Evolutionary conservation across 2,888 invertebrate species (phyloP).

Genomic region (Chymomyza fuscimana): DNA sequence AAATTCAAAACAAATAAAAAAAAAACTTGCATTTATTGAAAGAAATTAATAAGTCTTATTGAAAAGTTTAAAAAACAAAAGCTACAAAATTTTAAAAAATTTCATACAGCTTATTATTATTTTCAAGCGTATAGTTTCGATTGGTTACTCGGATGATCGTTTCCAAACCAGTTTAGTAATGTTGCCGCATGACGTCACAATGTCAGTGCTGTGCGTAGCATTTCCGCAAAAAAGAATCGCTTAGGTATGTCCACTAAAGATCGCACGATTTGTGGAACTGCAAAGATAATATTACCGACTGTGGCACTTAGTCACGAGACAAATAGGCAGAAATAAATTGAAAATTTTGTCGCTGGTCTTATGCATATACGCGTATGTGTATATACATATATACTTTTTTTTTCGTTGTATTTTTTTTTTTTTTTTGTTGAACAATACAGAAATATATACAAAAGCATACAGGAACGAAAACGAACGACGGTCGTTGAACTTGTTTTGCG

Average conservation of each 20-base stretch:
- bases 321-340: constrained; percentile 37
- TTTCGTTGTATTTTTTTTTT: neutral
- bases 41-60: too few species aligned
- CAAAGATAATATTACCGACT: neutral
- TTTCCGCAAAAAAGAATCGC: neutral
- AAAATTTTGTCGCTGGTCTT: neutral
- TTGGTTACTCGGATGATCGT: too few species aligned
- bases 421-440: too few species aligned
- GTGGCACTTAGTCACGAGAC: constrained; percentile 39
- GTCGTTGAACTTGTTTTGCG: constrained; percentile 43
- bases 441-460: constrained; percentile 14
- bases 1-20: too few species aligned
- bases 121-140: too few species aligned
- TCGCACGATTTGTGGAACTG: neutral
- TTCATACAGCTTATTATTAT: too few species aligned
- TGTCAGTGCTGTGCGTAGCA: neutral
- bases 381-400: neutral
- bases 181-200: too few species aligned
- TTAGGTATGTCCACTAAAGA: neutral
- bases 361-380: neutral
- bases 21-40: too few species aligned
- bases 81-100: too few species aligned
- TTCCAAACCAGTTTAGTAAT: too few species aligned
- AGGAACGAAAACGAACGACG: constrained; percentile 24
- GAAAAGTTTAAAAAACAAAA: too few species aligned